Evolutionary conservation across 2,113 vertebrate species (phyloP).

Genomic region (Chunga burmeisteri): DNA sequence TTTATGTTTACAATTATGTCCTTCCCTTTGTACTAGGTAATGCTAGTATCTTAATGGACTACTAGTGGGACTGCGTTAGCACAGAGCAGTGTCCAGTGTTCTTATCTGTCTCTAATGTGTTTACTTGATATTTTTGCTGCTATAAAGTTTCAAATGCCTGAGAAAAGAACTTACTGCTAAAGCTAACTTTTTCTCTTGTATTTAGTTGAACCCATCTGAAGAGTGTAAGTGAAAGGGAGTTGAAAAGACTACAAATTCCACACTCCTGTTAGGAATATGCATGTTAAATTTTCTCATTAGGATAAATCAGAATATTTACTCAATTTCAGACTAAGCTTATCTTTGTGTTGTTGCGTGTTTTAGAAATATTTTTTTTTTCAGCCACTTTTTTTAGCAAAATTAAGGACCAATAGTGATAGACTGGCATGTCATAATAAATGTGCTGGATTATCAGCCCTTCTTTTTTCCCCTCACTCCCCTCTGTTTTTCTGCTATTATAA

Average conservation of each 20-base stretch:
- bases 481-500: constrained; percentile 24
- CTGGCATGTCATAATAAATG: not conserved
- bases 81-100: not conserved
- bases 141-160: not conserved
- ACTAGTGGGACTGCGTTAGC: not conserved
- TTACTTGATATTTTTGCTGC: not conserved
- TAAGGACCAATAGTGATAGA: not conserved
- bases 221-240: not conserved
- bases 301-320: not conserved
- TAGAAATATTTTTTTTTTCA: not conserved
- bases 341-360: not conserved
- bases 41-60: not conserved
- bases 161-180: not conserved
- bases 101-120: not conserved
- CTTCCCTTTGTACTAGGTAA: not conserved
- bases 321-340: not conserved
- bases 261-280: not conserved
- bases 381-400: not conserved
- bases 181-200: not conserved
- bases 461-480: not conserved
- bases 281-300: not conserved
- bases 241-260: not conserved
- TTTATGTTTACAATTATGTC: not conserved
- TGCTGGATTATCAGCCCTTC: not conserved
- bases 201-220: not conserved